phyloP scores from a whole-genome alignment of 2,113 vertebrate species.

The Pterocles gutturalis region DNA sequence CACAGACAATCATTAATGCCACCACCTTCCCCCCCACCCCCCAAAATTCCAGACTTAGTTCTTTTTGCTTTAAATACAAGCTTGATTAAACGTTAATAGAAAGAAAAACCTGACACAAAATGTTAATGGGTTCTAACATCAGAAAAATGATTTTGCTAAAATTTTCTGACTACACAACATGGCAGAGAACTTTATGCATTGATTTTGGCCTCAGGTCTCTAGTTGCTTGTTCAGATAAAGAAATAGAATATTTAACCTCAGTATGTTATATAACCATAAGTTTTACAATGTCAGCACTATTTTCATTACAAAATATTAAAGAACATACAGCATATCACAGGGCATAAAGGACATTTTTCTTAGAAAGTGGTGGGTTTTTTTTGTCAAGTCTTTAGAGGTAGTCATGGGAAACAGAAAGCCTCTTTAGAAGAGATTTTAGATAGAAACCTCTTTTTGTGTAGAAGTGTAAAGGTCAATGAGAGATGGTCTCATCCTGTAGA shows the following conservation, averaged over 20 bases:
- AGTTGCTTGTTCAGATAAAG: background rate
- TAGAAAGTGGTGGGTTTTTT: background rate
- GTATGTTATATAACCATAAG: background rate
- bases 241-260: background rate
- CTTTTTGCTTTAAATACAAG: background rate
- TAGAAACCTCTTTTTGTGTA: background rate
- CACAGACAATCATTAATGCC: background rate
- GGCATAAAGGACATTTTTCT: background rate
- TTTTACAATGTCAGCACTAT: background rate
- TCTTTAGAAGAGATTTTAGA: background rate
- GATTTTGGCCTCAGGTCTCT: background rate
- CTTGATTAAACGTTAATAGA: background rate
- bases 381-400: background rate
- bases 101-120: background rate
- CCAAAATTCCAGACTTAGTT: background rate
- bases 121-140: background rate
- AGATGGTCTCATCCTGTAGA: background rate
- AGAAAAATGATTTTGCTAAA: background rate
- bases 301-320: background rate
- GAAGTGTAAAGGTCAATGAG: background rate
- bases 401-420: background rate
- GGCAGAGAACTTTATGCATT: background rate
- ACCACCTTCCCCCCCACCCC: fast-evolving
- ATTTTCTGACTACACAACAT: background rate
- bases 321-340: background rate